phyloP scores from a whole-genome alignment of 2,888 invertebrate genomes.

The Isoperla grammatica region DNA sequence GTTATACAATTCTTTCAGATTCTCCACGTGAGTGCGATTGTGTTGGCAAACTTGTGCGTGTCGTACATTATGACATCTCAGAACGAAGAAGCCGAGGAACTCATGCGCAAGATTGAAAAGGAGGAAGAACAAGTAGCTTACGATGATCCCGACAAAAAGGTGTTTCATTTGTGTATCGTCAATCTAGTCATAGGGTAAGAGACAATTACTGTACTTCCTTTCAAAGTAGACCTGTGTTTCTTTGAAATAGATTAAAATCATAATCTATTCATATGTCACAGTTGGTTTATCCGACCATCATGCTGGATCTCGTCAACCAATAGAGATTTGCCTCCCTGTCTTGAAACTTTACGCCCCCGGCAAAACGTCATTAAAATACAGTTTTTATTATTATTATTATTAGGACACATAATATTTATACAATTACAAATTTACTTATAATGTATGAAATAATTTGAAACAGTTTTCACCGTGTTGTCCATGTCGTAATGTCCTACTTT shows the following conservation, averaged over 20 bases:
- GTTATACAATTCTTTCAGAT: slow-evolving; percentile 64
- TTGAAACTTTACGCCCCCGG: no score
- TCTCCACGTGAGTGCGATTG: slow-evolving; percentile 93
- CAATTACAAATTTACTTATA: no score
- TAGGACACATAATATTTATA: no score
- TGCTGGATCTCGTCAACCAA: no score
- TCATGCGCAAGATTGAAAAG: slow-evolving; percentile 98
- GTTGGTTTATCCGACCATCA: no score
- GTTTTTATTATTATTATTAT: no score
- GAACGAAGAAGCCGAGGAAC: slow-evolving; percentile 97
- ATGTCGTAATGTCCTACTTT: no score
- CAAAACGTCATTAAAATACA: no score
- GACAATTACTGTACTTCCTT: not conserved
- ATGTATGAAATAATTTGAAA: no score
- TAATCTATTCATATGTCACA: no score
- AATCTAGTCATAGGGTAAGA: slow-evolving; percentile 91
- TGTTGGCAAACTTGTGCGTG: slow-evolving; percentile 95
- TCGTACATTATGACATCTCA: slow-evolving; percentile 99
- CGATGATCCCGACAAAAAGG: slow-evolving; percentile 89
- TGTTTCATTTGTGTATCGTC: slow-evolving; percentile 94
- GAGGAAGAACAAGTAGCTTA: slow-evolving; percentile 92
- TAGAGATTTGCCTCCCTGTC: no score
- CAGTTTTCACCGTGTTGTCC: no score
- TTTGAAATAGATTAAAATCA: not conserved
- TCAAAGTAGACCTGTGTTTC: not conserved